phyloP scores from a whole-genome alignment of 2,888 invertebrate species.

The Caenorhabditis afra region DNA sequence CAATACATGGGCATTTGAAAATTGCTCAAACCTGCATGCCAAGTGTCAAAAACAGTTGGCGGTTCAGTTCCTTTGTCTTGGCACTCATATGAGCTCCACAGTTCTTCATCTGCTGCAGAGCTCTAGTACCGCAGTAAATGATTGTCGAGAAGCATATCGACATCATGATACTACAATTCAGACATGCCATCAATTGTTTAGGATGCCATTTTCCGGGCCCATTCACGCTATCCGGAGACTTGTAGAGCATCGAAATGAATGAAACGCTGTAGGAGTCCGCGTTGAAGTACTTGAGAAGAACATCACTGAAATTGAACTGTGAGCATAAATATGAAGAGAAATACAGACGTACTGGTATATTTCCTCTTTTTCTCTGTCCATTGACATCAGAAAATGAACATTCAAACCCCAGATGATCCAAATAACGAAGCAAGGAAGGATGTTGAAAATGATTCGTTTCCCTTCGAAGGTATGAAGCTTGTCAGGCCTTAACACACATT shows the following conservation, averaged over 20 bases:
- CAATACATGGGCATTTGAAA: not conserved
- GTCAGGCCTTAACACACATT: slow-evolving; percentile 31
- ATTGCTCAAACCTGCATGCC: slow-evolving; percentile 21
- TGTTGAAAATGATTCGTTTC: slow-evolving; percentile 11
- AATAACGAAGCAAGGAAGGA: slow-evolving; percentile 11
- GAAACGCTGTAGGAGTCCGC: slow-evolving; percentile 19
- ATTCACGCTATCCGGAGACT: not conserved
- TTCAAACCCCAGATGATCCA: slow-evolving; percentile 10
- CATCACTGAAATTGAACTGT: slow-evolving; percentile 41
- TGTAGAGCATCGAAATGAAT: slow-evolving; percentile 27
- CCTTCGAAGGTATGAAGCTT: slow-evolving; percentile 39
- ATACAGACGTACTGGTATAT: slow-evolving; percentile 33
- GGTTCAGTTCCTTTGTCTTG: slow-evolving; percentile 38
- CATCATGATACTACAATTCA: slow-evolving; percentile 5
- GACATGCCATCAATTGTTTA: not conserved
- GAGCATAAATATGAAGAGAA: too few species aligned
- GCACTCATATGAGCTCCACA: slow-evolving; percentile 35
- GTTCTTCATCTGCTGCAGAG: slow-evolving; percentile 30
- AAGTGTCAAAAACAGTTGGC: slow-evolving; percentile 31
- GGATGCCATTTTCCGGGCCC: slow-evolving; percentile 19
- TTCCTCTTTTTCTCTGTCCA: not conserved
- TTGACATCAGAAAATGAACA: slow-evolving; percentile 16
- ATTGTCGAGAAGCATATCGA: slow-evolving; percentile 21
- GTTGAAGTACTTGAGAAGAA: slow-evolving; percentile 2
- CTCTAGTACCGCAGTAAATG: slow-evolving; percentile 11